Evolutionary conservation across 2,888 invertebrate species (phyloP), one percentile per base, ranked within the genome.

Genomic region (Tetranychus truncatus): DNA sequence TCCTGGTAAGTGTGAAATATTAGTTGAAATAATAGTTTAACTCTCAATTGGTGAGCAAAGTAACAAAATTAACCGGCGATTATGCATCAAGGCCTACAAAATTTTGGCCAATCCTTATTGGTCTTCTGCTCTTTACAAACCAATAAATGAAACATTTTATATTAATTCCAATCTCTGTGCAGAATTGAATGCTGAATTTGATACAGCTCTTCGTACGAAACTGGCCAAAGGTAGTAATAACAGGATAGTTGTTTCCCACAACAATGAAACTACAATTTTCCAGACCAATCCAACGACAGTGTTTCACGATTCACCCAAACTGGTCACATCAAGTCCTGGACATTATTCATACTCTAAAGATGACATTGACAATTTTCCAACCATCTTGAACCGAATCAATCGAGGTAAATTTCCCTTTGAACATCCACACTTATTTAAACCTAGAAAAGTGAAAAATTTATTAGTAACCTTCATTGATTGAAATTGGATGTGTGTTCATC

Each of bases 261-360:
- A 66, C 6, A 71, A 74, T 46, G 55, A 46, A 44, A 75, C 55
- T 7, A 76, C 76, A 21, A 69, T 76, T 3, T 74, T 76, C 34
- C 76, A 76, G 45, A 76, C 76, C 18, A 74, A 72, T 71, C 76
- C 76, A 20, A 74, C 76, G 11, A 74, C 76, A 18, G 74, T 65
- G n/a, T 76, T 76, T n/a, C 75, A 75, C 66, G 76, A 76, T 45
- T 75, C 75, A 21, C 55, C 45, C 34, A 45, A 73, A 72, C 66
- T 73, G 44, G 75, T 75, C 7, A 75, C 75, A 11, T 75, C 75
- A n/a, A 73, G 73, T 45, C 75, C 75, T 20, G n/a, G 67, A 8
- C 45, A 21, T 11, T 46, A 24, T 72, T 24, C 66, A 20, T 24
- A 20, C 20, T 44, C 66, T 6, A 18, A 21, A 45, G 65, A 72